phyloP scores from a whole-genome alignment of 2,113 vertebrate species.

The Gadus chalcogrammus region DNA sequence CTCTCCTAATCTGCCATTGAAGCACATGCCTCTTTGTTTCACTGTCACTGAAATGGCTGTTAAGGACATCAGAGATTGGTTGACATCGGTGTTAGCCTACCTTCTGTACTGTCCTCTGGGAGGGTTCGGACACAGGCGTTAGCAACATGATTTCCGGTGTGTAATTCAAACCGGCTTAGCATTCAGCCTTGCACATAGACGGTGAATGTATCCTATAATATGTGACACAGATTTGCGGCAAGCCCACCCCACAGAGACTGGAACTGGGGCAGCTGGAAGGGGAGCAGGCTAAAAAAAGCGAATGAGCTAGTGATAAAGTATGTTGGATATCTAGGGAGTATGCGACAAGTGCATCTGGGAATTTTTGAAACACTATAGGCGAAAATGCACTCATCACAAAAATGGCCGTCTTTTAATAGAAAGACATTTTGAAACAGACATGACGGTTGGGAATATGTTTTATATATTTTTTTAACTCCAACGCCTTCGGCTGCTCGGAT shows the following conservation, averaged over 20 bases:
- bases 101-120: too few relatives aligned
- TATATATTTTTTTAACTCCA: constrained; percentile 21
- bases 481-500: constrained; percentile 52
- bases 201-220: too few relatives aligned
- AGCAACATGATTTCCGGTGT: too few relatives aligned
- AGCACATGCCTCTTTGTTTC: constrained; percentile 2
- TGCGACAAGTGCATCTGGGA: neutral
- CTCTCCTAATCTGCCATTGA: too few relatives aligned
- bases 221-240: constrained; percentile 17
- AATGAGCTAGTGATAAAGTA: neutral
- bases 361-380: neutral
- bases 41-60: neutral
- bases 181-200: too few relatives aligned
- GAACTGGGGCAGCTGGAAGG: too few relatives aligned
- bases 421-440: constrained; percentile 21
- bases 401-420: neutral
- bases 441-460: neutral
- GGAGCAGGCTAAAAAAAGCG: neutral
- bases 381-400: too few relatives aligned
- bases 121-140: too few relatives aligned
- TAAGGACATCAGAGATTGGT: too few relatives aligned
- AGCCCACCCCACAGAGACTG: constrained; percentile 10
- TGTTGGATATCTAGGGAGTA: neutral
- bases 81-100: too few relatives aligned
- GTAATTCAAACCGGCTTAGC: too few relatives aligned